Base-by-base conservation (phyloP, 35 echinoderm and acorn worm species). In the Patiria miniata region DNA sequence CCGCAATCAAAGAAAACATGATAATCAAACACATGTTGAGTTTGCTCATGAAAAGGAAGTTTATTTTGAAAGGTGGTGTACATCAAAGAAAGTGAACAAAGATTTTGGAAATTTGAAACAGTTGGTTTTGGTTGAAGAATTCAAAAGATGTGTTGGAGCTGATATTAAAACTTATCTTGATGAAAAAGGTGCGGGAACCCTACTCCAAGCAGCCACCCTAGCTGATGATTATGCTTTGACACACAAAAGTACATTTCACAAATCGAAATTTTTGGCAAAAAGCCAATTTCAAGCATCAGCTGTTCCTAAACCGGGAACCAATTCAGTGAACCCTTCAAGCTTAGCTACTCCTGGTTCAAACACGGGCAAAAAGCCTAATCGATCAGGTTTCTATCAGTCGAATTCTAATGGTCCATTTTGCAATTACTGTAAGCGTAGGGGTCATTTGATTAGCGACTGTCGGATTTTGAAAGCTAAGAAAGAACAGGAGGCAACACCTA, bases 161-260 rank as follows among this genome's bases (percentile, higher is more conserved):
- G 79, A 82, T 12, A 18, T 93, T 23, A 88, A 84, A 61, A 76
- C 37, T n/a, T 85, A 93, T 40, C 10, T 93, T 2, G 86, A 89
- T 77, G 91, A 93, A 28, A 37, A 77, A 1, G 83, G 77, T 33
- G 73, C 39, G 10, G 23, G 29, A 5, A 18, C 34, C 5, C 40
- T 88, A 37, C 7, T 81, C 47, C 50, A 88, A 9, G 86, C 86
- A 28, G 91, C 91, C n/a, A 83, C 12, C 28, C 7, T 39, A 23
- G 91, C 91, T 40, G 91, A 93, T 44, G 86, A 93, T 33, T 93
- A 83, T 88, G 78, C 77, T 8, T 40, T 93, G 32, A 86, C 84
- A 37, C 91, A 93, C 61, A 93, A 65, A 65, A 4, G 14, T 65
- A 26, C n/a, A 26, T 7, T n/a, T 32, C 21, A 65, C 30, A 0